Evolutionary conservation across 2,113 vertebrate genomes (phyloP).

Genomic region (Actinemys pallida): DNA sequence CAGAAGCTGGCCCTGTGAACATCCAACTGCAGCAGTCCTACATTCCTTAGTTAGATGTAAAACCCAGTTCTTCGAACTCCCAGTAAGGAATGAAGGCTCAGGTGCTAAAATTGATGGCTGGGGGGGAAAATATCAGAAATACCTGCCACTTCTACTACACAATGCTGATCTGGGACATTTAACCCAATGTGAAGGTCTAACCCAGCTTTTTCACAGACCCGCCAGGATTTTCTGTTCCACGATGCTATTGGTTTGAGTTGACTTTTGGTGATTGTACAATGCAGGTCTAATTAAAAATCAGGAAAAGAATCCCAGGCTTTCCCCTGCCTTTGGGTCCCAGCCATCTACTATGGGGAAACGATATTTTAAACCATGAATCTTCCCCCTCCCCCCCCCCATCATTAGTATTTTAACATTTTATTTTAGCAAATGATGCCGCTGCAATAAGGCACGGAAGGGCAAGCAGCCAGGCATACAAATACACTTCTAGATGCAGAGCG

Average conservation of each 20-base stretch:
- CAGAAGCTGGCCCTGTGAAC: rapidly evolving
- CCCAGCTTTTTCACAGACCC: background rate
- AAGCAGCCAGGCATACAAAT: background rate
- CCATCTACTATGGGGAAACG: background rate
- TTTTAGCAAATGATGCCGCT: background rate
- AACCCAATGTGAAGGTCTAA: rapidly evolving
- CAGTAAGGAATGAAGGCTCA: background rate
- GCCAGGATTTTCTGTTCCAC: background rate
- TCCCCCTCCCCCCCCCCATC: background rate
- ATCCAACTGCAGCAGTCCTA: rapidly evolving
- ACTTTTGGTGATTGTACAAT: background rate
- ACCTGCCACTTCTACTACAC: rapidly evolving
- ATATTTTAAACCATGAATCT: background rate
- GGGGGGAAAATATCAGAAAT: background rate
- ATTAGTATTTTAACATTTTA: no score
- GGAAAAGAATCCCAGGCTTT: background rate
- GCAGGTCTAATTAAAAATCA: background rate
- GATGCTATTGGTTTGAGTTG: background rate
- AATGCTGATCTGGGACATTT: background rate
- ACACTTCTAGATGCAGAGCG: background rate
- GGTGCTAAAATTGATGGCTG: background rate
- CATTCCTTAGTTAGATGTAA: background rate
- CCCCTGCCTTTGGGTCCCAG: background rate
- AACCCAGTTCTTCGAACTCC: rapidly evolving
- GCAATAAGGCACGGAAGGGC: background rate